A percentile compares a stretch with the other conserved stretches of the same genome.
Evolutionary conservation across 2,797 vertebrate genomes (phyloP).

Genomic region (Cephalopachus bancanus): DNA sequence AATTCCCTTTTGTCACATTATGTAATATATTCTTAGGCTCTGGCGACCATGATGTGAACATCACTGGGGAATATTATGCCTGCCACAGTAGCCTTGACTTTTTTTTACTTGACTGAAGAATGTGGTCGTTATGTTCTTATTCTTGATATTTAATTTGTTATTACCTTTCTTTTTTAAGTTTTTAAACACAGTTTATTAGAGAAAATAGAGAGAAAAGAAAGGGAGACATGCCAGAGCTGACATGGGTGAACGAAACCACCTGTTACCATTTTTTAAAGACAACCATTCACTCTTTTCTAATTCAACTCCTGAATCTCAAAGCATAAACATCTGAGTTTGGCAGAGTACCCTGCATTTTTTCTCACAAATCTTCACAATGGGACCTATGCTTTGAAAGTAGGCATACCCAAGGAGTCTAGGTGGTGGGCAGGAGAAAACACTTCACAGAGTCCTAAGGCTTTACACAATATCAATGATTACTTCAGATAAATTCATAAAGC

Average conservation of each 20-base stretch:
- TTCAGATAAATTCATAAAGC: not conserved
- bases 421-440: not conserved
- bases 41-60: not conserved
- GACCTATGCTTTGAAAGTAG: too few species aligned
- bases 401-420: too few species aligned
- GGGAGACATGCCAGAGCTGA: too few species aligned
- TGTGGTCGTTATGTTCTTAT: not conserved
- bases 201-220: too few species aligned
- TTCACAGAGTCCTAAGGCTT: not conserved
- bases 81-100: not conserved
- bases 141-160: not conserved
- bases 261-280: not conserved
- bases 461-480: not conserved
- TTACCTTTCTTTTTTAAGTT: not conserved
- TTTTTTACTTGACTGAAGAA: not conserved
- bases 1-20: not conserved
- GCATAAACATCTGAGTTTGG: not conserved
- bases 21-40: accelerated
- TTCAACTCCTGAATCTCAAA: not conserved
- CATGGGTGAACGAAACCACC: too few species aligned
- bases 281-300: not conserved
- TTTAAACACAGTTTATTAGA: too few species aligned
- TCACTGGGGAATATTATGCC: too few species aligned
- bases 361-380: not conserved
- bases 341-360: not conserved